A percentile compares a stretch with the other conserved stretches of the same genome.
Conservation (phyloP, 2,113 vertebrate genomes). For the Taxidea taxus region DNA sequence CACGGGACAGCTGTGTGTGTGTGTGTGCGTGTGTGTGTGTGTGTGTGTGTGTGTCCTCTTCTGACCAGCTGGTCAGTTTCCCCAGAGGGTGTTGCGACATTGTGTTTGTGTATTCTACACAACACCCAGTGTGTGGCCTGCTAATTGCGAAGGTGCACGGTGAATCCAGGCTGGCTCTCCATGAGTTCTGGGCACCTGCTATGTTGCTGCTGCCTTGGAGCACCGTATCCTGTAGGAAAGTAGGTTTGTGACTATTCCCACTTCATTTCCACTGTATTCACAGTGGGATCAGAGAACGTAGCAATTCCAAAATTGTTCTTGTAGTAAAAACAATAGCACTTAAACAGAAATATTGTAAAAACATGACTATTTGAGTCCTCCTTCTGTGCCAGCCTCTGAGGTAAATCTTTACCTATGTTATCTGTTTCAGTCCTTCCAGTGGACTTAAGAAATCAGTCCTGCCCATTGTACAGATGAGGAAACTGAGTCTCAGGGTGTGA, state of each 20-base stretch:
- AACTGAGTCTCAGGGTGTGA: background rate
- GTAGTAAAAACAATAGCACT: background rate
- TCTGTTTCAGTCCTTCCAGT: background rate
- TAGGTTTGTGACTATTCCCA: background rate
- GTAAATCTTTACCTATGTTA: background rate
- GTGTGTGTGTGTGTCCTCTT: background rate
- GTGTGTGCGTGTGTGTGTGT: background rate
- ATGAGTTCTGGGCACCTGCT: rapidly evolving
- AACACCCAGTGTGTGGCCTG: background rate
- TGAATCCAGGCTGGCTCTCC: background rate
- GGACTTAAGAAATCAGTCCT: background rate
- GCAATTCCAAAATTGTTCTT: background rate
- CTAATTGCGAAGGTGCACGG: background rate
- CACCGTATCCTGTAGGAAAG: background rate
- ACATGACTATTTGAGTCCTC: background rate
- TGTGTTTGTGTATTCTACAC: background rate
- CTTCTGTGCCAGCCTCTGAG: background rate
- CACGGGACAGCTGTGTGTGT: background rate
- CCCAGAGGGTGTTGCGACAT: background rate
- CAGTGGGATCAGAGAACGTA: background rate
- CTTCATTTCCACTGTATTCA: background rate
- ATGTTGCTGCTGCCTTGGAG: rapidly evolving
- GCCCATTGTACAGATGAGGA: background rate
- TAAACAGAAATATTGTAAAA: background rate
- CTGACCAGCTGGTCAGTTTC: background rate